Base-by-base conservation (phyloP, 2,888 invertebrate genomes). In the Agriotes lineatus region DNA sequence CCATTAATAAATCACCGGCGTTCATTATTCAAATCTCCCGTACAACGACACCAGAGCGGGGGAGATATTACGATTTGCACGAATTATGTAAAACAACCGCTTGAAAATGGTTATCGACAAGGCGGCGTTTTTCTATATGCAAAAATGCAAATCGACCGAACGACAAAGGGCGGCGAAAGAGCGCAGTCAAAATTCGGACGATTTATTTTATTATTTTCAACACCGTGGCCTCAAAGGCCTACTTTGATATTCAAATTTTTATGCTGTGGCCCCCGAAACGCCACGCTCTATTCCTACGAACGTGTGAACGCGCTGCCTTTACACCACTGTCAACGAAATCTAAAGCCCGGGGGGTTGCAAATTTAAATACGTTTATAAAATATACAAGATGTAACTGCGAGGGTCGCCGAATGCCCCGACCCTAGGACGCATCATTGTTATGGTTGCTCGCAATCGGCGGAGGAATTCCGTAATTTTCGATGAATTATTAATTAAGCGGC, bases 211-310 rank as follows among this genome's bases (percentile, higher is more conserved):
- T 67, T 67, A 67, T 67, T 66, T 67, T 57, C 56, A 62, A 20
- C 67, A 37, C 16, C 9, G 35, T 19, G 25, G 16, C 56, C 61
- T 61, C 44, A 52, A 67, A 60, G 63, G 63, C 20, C 50, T 44
- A 64, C 68, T 63, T 64, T 64, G 59, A 50, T 64, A 68, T 68
- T 68, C 59, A 68, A 68, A 68, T 68, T 68, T 68, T 68, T 63
- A 54, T 56, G 33, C 67, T 44, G 33, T 42, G 25, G 22, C 44
- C 58, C 30, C 58, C 45, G 65, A 65, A 64, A 65, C 50, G 25
- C 50, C 58, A 57, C 39, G 25, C 50, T 39, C 45, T 52, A 58
- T 48, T 58, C 52, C 48, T 50, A 12, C 39, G 14, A 60, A 50
- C 35, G 33, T 54, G 33, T 33, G 33, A 33, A 30, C 33, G 5